Evolutionary conservation across 2,888 invertebrate species (phyloP).

Genomic region (Caenorhabditis drosophilae): DNA sequence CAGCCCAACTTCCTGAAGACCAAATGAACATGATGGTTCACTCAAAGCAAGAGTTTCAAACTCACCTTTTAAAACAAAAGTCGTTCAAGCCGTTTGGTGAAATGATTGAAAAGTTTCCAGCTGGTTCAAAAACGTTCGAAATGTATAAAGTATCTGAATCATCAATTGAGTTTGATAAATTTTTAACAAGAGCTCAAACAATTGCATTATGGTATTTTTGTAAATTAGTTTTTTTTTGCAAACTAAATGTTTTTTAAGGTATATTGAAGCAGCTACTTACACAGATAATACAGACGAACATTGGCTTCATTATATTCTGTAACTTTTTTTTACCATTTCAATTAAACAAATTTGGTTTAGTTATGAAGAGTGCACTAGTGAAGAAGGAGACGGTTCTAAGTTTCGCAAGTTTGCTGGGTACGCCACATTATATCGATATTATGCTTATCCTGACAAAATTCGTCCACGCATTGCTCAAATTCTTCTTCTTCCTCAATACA

Average conservation of each 20-base stretch:
- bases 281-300: slow-evolving; percentile 89
- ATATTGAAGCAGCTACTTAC: slow-evolving; percentile 92
- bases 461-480: slow-evolving; percentile 81
- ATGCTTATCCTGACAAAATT: slow-evolving; percentile 85
- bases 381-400: slow-evolving; percentile 59
- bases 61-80: slow-evolving; percentile 23
- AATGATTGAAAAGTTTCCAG: slow-evolving; percentile 72
- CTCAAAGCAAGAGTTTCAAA: slow-evolving; percentile 27
- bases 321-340: slow-evolving; percentile 10
- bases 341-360: slow-evolving; percentile 7
- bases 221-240: not conserved
- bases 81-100: slow-evolving; percentile 80
- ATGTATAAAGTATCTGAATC: slow-evolving; percentile 69
- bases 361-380: slow-evolving; percentile 18
- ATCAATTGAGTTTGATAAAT: slow-evolving; percentile 78
- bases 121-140: slow-evolving; percentile 32
- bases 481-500: slow-evolving; percentile 56
- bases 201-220: slow-evolving; percentile 76
- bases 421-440: slow-evolving; percentile 78
- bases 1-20: slow-evolving; percentile 45
- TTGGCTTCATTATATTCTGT: slow-evolving; percentile 76
- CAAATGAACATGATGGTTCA: slow-evolving; percentile 44
- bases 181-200: slow-evolving; percentile 85
- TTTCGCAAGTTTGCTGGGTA: slow-evolving; percentile 84
- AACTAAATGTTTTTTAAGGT: slow-evolving; percentile 75